Evolutionary conservation across 2,888 invertebrate genomes (phyloP), one percentile per base, ranked within the genome.

Genomic region (Cerceris rybyensis): DNA sequence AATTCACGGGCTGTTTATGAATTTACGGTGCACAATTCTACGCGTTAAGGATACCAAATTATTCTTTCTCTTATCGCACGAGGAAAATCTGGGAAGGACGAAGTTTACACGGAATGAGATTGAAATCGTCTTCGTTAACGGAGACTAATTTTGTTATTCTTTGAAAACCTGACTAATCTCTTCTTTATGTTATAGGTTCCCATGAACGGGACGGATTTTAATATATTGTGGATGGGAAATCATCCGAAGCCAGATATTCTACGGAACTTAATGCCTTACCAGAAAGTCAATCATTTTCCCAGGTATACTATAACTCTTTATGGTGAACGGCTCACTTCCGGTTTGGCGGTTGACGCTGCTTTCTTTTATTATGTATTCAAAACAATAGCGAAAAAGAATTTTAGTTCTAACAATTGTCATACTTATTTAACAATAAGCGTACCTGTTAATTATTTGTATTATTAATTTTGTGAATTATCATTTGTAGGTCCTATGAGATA

Each of bases 261-360:
- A 69, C 94, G 98, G 82, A 95, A 96, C 61, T 93, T 98, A 86
- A 94, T 96, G 60, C 95, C 97, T n/a, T 97, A 98, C 92, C 99
- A 99, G 93, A 95, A 98, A 89, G 97, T 98, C 74, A 99, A 99
- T 92, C 98, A 99, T 93, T 99, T 99, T 92, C 98, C 98, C 7
- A 95, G 96, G 96, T 96, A 90, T 91, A n/a, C 28, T 28, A 28
- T 4, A 28, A 28, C 28, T 28, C 2, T 4, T 28, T 28, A 28
- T 28, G 28, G 28, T 28, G 28, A 28, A 28, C 28, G 28, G 28
- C 1, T 28, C 2, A 28, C 28, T 28, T 28, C 28, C 28, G 28
- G 28, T 28, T 28, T 4, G 28, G 4, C 28, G 28, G 28, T 28
- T 28, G 28, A 28, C 28, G 28, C 28, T 28, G 28, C 28, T 4